Evolutionary conservation across 2,797 vertebrate genomes (phyloP), one percentile per base, ranked within the genome.

Genomic region (Poeciliopsis turneri): DNA sequence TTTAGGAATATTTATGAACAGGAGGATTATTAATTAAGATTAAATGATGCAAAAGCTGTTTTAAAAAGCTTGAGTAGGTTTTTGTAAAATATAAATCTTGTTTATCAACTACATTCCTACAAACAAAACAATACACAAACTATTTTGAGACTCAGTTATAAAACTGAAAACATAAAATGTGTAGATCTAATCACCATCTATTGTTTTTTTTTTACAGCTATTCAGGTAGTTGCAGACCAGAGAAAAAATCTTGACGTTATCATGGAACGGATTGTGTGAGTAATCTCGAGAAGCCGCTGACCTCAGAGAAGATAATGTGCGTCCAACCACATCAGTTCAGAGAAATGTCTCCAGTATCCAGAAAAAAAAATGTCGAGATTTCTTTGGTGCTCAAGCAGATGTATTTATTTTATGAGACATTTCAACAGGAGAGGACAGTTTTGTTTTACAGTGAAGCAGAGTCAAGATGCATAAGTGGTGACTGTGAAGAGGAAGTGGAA

Each of bases 201-300:
- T 43, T 23, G 1, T 30, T n/a, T n/a, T 30, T 59, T 15, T 69
- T 74, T 46, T 11, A 18, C 79, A 73, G 80, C 70, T 51, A 86
- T 80, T 86, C 76, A 7, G 71, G 59, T 0, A 1, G 11, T 15
- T 0, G 18, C 13, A 0, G 12, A 77, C 45, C 53, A 36, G 25
- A 73, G 55, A 30, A 4, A 57, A 51, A 76, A 41, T 33, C 23
- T 30, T 5, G 46, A 75, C 0, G 77, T 91, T 57, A 1, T 87
- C 86, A 91, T 89, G 91, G 91, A 91, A 75, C 72, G 57, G 4
- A 25, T 9, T 0, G 77, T 53, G 12, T 75, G n/a, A 75, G 4
- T 59, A 49, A 41, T 16, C 33, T 41, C 12, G 25, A 61, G 55
- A 20, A 30, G 1, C 2, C 16, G 9, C 30, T 5, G 2, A 20